Base-by-base conservation (phyloP, 2,113 vertebrate species). In the Sialia sialis region DNA sequence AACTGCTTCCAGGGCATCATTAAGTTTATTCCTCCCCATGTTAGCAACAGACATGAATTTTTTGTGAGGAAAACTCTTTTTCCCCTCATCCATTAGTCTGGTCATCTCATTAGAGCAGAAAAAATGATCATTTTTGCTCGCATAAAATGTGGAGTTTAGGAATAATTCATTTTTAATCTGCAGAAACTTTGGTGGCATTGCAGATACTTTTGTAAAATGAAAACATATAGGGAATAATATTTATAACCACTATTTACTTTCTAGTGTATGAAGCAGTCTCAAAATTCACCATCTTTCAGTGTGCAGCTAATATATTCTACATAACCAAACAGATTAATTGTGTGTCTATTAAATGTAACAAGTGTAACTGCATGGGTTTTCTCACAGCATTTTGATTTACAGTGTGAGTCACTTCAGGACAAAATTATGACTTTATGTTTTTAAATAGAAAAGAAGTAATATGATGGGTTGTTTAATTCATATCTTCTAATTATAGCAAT, bases 321-420 rank as follows among this genome's bases (percentile, higher is more conserved):
- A 34, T 16, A 30, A 82, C 29, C 15, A 84, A 41, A 22, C 30
- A 68, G 22, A 84, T 91, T 68, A 95, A 93, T 72, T 78, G 19
- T 56, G 29, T 72, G 49, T 75, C 76, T 81, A 63, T 34, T 38
- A 79, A 62, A 83, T 90, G n/a, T 44, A 89, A 60, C 13, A 68
- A 64, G 48, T 76, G 43, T 76, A 92, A 91, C 89, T 94, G 54
- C 56, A 30, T 44, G 80, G 56, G 26, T 72, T 94, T 92, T 13
- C 84, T 92, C 41, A 73, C 13, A 79, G 41, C 41, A 63, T 87
- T 94, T 86, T 93, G 56, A 87, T 92, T 94, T 92, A 68, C 52
- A 49, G 8, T 79, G 64, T 78, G 30, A 89, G 34, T 75, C 48
- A 79, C 13, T 55, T 73, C 52, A 78, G 22, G 69, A 78, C 10